Conservation (phyloP, 2,113 vertebrate species). For the Suricata suricatta region DNA sequence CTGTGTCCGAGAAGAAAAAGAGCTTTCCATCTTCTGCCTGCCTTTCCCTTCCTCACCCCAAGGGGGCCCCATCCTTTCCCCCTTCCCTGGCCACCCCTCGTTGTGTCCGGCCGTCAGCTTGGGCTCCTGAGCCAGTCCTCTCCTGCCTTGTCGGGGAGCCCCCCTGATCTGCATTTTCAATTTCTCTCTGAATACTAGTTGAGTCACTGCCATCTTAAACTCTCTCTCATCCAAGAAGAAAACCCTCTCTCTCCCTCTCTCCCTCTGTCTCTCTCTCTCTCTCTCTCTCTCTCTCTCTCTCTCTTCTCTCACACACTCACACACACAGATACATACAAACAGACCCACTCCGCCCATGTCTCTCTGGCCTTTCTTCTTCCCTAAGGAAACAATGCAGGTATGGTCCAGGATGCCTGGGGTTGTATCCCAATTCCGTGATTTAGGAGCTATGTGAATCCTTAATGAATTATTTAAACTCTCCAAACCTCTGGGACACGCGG, state of each 20-base stretch:
- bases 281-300: too few species aligned
- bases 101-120: neutral
- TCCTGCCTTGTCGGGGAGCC: neutral
- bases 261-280: too few species aligned
- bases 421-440: neutral
- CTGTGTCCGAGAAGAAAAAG: neutral
- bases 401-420: neutral
- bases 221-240: neutral
- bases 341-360: too few species aligned
- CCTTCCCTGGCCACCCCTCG: neutral
- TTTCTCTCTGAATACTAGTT: neutral
- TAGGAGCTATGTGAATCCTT: neutral
- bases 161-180: neutral
- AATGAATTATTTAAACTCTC: neutral
- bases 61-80: too few species aligned
- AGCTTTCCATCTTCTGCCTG: neutral
- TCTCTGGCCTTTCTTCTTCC: neutral
- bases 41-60: neutral
- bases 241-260: too few species aligned
- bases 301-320: too few species aligned
- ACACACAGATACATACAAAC: neutral
- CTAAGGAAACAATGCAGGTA: neutral
- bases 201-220: neutral
- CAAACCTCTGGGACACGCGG: neutral
- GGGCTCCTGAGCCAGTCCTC: neutral